Conservation (phyloP, 2,888 invertebrate genomes). For the Luffia ferchaultella region DNA sequence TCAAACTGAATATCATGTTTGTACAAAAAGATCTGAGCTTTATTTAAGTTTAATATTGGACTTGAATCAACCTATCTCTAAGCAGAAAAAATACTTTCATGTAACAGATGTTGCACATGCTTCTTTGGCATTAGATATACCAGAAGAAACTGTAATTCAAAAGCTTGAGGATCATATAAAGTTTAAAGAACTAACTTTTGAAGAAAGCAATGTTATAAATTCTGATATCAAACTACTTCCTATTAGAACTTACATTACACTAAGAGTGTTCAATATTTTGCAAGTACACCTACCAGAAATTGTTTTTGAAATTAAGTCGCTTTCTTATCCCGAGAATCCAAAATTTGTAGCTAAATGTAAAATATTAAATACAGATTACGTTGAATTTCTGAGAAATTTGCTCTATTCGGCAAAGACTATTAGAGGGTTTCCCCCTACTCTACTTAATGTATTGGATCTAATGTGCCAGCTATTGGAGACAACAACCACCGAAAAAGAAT, state of each 20-base stretch:
- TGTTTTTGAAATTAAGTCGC: constrained; percentile 13
- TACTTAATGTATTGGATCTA: constrained; percentile 28
- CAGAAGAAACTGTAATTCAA: constrained; percentile 23
- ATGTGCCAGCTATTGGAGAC: constrained; percentile 11
- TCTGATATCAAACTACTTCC: constrained; percentile 58
- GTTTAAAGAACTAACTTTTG: neutral
- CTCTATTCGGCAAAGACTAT: constrained; percentile 16
- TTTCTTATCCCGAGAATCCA: constrained; percentile 12
- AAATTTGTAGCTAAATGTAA: neutral
- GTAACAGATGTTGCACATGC: constrained; percentile 23
- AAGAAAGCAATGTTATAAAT: constrained; percentile 18
- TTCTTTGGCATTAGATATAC: constrained; percentile 34
- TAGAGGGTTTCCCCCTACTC: constrained; percentile 34
- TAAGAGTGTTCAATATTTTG: constrained; percentile 35
- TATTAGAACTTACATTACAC: constrained; percentile 58
- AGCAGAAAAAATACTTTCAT: constrained; percentile 24
- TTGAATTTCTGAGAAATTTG: constrained; percentile 15
- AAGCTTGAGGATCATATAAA: constrained; percentile 24
- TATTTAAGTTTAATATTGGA: constrained; percentile 32
- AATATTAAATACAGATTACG: constrained; percentile 9
- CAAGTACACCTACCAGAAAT: constrained; percentile 27
- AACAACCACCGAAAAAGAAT: constrained; percentile 10
- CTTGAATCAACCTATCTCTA: constrained; percentile 32
- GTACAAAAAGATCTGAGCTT: constrained; percentile 22
- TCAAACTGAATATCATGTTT: constrained; percentile 30